A percentile compares a stretch with the other conserved stretches of the same genome.
Conservation (phyloP, 2,888 invertebrate genomes). For the Pseudoips prasinana region DNA sequence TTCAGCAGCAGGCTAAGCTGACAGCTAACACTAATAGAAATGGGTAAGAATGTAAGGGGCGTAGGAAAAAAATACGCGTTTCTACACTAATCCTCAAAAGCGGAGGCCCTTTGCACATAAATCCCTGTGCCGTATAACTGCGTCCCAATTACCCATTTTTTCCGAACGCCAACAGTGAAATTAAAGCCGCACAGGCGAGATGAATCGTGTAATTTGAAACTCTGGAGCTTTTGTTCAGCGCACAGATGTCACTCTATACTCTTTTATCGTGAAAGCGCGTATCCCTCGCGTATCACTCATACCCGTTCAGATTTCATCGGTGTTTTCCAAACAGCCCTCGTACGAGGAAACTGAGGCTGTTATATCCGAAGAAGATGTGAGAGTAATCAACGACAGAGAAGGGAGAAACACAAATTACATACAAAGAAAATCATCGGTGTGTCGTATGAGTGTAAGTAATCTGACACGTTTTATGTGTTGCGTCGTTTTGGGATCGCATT, state of each 20-base stretch:
- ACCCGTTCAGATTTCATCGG: constrained; percentile 40
- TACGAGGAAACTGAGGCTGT: constrained; percentile 17
- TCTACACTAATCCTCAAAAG: constrained; percentile 6
- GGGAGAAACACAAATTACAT: constrained; percentile 11
- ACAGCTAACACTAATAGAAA: too few species aligned
- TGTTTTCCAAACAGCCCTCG: constrained; percentile 25
- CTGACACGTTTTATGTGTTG: constrained; percentile 5
- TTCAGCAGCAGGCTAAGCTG: too few species aligned
- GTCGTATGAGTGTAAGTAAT: constrained; percentile 7
- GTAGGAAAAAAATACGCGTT: constrained; percentile 8
- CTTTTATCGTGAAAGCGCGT: constrained; percentile 37
- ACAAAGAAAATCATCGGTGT: constrained; percentile 19
- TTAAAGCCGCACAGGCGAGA: constrained; percentile 56
- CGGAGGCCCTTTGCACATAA: constrained; percentile 22
- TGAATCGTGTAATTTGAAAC: constrained; percentile 71
- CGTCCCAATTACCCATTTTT: constrained; percentile 69
- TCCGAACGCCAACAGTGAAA: constrained; percentile 56
- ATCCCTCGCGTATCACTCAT: constrained; percentile 33
- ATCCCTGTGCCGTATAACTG: constrained; percentile 27
- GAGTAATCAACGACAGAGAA: constrained; percentile 25
- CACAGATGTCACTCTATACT: constrained; percentile 50
- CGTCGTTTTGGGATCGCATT: too few species aligned
- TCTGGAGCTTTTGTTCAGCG: constrained; percentile 52
- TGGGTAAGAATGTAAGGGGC: too few species aligned
- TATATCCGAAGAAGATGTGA: constrained; percentile 21